phyloP scores from a whole-genome alignment of 1,140 invertebrate genomes.

The Drosophila biarmipes region DNA sequence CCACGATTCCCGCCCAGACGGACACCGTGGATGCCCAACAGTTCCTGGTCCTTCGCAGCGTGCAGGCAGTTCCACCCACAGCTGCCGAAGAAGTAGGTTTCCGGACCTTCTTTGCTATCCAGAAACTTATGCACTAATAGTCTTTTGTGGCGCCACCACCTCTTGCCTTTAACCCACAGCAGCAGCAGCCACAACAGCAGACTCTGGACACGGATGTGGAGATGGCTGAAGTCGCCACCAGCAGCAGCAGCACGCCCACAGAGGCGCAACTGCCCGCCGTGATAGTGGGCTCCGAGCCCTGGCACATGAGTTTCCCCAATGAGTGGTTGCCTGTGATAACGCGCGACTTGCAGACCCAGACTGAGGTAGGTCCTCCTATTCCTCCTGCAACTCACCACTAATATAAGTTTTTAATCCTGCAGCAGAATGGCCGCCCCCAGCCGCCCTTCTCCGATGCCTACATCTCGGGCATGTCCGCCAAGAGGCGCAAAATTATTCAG shows the following conservation, averaged over 20 bases:
- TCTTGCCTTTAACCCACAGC: conserved; percentile 37
- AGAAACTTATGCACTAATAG: conserved; percentile 33
- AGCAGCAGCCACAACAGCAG: conserved; percentile 21
- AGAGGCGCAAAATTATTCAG: conserved; percentile 90
- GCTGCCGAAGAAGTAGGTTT: conserved; percentile 44
- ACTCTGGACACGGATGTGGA: conserved; percentile 66
- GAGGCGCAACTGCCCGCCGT: conserved; percentile 84
- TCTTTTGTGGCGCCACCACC: conserved; percentile 54
- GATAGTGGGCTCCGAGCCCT: conserved; percentile 86
- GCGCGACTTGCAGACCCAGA: conserved; percentile 89
- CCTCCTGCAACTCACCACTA: background rate
- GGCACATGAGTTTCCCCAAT: conserved; percentile 86
- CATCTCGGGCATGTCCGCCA: conserved; percentile 91
- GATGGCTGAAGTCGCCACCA: conserved; percentile 61
- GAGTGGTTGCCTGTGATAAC: conserved; percentile 94
- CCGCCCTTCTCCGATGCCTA: conserved; percentile 91
- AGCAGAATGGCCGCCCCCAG: conserved; percentile 43
- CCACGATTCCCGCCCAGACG: conserved; percentile 49
- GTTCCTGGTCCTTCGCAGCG: conserved; percentile 70
- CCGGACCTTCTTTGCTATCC: background rate
- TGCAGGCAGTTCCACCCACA: conserved; percentile 3
- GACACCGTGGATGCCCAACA: conserved; percentile 68
- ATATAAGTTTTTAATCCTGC: background rate
- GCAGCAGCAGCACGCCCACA: conserved; percentile 39
- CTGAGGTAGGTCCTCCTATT: conserved; percentile 83